phyloP scores from a whole-genome alignment of 2,888 invertebrate genomes.

The Steinernema hermaphroditum region DNA sequence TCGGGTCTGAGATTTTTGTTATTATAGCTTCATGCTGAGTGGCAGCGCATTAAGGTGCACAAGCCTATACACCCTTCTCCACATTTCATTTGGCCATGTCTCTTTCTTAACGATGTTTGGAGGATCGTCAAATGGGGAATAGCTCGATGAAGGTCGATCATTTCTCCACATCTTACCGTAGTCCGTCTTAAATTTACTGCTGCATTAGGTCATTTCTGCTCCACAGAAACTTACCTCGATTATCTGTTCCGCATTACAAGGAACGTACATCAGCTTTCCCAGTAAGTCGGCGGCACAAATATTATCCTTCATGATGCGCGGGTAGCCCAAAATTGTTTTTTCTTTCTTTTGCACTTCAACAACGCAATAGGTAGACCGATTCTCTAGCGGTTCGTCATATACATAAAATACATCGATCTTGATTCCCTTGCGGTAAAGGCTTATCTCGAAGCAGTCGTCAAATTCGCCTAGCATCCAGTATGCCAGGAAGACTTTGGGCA shows the following conservation, averaged over 20 bases:
- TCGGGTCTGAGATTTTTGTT: too few species aligned
- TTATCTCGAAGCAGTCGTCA: not conserved
- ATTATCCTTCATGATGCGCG: not conserved
- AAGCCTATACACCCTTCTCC: too few species aligned
- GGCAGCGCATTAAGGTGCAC: too few species aligned
- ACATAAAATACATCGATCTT: not conserved
- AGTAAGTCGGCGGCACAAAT: not conserved
- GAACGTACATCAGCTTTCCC: not conserved
- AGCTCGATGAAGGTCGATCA: too few species aligned
- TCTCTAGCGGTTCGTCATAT: not conserved
- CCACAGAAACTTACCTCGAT: not conserved
- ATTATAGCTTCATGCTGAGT: too few species aligned
- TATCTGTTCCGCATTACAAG: not conserved
- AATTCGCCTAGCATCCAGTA: not conserved
- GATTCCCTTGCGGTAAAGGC: not conserved
- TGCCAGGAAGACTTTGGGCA: not conserved
- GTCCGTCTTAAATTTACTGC: not conserved
- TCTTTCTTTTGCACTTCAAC: not conserved
- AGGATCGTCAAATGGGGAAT: too few species aligned
- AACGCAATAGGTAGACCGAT: not conserved
- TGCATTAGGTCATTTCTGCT: not conserved
- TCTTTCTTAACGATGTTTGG: too few species aligned
- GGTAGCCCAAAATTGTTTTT: not conserved
- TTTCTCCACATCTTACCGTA: too few species aligned
- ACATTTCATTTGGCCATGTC: too few species aligned